Evolutionary conservation across 2,888 invertebrate species (phyloP), one percentile per base, ranked within the genome.

Genomic region (Hylaea fasciaria): DNA sequence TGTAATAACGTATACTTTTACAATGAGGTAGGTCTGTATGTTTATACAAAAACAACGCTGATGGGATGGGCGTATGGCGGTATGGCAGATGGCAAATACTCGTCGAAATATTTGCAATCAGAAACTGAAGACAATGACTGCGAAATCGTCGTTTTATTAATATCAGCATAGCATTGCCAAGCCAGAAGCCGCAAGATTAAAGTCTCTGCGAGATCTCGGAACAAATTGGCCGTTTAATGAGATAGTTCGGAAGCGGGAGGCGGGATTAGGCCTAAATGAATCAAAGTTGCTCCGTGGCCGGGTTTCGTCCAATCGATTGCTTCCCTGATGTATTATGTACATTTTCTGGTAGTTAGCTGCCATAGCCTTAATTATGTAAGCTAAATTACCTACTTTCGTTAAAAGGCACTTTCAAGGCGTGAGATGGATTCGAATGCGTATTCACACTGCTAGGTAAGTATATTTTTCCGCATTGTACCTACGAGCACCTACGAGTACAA

Each of bases 151-250:
- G 40, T 50, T 45, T 56, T 51, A 58, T 51, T 51, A 32, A 58
- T 61, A 54, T 68, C 61, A 55, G 37, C 47, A 45, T 57, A 51
- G 56, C 56, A 65, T 65, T 66, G 69, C 68, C 56, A 62, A 62
- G 68, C 68, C 71, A 69, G 56, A 74, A 83, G 76, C 85, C 80
- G 60, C 80, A 77, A 83, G 84, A 86, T 87, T 85, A 86, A 86
- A 84, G 86, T 82, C 81, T 86, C 79, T 73, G 71, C 71, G 75
- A 82, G 85, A 84, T 85, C 83, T 82, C 76, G 73, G 80, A 83
- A 87, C 86, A 87, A 89, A 89, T 89, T 87, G 88, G 83, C 78
- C 85, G 81, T 77, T 83, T 88, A 89, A 89, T 89, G 85, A 86
- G 87, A 85, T 86, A 87, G 85, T 85, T 82, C 72, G 78, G 80